Conservation (phyloP, 2,888 invertebrate genomes). For the Ryuthela nishihirai region DNA sequence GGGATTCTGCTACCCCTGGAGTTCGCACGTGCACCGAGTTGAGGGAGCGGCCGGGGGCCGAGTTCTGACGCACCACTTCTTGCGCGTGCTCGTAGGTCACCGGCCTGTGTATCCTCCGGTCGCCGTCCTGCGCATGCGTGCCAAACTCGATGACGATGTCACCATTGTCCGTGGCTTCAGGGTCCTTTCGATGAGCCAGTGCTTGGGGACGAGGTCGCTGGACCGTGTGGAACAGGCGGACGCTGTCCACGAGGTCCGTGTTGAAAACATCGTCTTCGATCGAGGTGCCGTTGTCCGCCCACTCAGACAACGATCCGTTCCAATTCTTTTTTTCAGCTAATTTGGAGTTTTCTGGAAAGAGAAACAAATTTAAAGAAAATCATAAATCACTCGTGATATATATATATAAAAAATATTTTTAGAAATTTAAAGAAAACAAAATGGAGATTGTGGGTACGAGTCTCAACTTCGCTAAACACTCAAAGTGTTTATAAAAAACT, state of each 20-base stretch:
- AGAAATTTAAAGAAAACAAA: too few species aligned
- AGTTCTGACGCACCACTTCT: too few species aligned
- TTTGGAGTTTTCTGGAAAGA: slow-evolving; percentile 34
- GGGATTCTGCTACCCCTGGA: not conserved
- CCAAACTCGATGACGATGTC: slow-evolving; percentile 20
- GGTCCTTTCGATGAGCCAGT: slow-evolving; percentile 5
- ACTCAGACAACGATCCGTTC: slow-evolving; percentile 16
- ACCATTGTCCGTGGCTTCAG: not conserved
- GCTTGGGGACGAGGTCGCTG: slow-evolving; percentile 5
- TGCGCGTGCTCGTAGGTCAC: slow-evolving; percentile 26
- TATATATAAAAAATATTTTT: too few species aligned
- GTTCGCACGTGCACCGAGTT: slow-evolving; percentile 21
- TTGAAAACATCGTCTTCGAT: slow-evolving; percentile 29
- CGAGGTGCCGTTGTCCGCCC: slow-evolving; percentile 29
- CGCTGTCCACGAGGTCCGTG: slow-evolving; percentile 3
- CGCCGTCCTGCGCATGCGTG: slow-evolving; percentile 8
- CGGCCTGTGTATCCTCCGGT: slow-evolving; percentile 5
- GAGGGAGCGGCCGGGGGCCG: slow-evolving; percentile 18
- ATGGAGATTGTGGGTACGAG: too few species aligned
- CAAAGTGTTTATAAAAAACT: too few species aligned
- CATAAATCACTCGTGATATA: too few species aligned
- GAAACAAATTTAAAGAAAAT: not conserved
- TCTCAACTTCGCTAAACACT: too few species aligned
- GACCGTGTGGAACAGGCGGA: slow-evolving; percentile 11
- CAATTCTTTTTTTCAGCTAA: slow-evolving; percentile 16